These are phyloP conservation scores for Tapirus terrestris DNA, from an alignment of 2,113 vertebrate species.

Conservation along the genomic window DNA sequence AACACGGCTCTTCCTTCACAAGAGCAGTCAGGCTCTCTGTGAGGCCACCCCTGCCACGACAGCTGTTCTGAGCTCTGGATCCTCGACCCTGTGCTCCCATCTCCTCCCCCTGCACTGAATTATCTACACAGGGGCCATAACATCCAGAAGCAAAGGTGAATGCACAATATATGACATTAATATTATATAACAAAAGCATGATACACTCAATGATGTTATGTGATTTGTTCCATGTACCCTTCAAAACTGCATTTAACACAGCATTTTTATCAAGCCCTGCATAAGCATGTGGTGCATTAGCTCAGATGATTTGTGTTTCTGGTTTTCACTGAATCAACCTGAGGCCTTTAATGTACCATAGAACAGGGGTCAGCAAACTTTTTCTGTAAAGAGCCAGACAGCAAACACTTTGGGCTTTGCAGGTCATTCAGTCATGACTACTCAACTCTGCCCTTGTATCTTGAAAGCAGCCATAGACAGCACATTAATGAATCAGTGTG, in stretches of 20 bases:
- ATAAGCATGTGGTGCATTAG: too few species aligned
- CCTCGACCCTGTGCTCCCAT: neutral
- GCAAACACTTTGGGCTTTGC: neutral
- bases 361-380: neutral
- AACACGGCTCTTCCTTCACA: neutral
- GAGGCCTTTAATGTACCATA: neutral
- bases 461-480: neutral
- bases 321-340: neutral
- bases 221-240: neutral
- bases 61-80: neutral
- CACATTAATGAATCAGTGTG: neutral
- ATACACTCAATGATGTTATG: neutral
- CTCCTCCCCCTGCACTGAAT: neutral
- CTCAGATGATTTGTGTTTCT: neutral
- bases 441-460: neutral
- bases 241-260: neutral
- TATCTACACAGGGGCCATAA: neutral
- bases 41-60: neutral
- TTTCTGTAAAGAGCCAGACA: neutral
- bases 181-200: neutral
- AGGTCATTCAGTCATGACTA: neutral
- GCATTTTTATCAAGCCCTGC: neutral
- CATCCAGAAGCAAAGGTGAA: neutral
- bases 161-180: neutral
- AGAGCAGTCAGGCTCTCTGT: fast-evolving